Base-by-base conservation (phyloP, 1,140 invertebrate genomes). In the Drosophila elegans region DNA sequence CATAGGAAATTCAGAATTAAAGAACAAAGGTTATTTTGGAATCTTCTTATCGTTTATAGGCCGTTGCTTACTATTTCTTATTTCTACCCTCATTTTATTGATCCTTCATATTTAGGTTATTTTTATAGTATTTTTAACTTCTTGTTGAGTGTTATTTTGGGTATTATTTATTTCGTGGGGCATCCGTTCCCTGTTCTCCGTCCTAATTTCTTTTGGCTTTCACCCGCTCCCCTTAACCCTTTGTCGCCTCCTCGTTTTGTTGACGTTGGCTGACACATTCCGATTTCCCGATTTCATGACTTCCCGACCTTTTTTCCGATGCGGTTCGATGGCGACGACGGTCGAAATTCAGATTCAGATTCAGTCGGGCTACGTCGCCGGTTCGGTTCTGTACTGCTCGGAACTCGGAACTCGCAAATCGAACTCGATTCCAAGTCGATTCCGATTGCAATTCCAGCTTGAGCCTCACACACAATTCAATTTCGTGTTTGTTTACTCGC, bases 301-400 rank as follows among this genome's bases (percentile, higher is more conserved):
- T 56, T 56, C 12, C 13, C 46, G 46, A 48, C 25, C 25, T 48
- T 48, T 46, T 48, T 48, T 16, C 32, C 61, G 61, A 52, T 68
- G 46, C 16, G 66, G 32, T 64, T 45, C 67, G 49, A 55, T 67
- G 44, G 42, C 34, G 36, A 16, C 59, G 60, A 36, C 36, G 16
- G 34, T 68, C 64, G 36, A 49, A 36, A 41, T 34, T 64, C 44
- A 46, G n/a, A 41, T 34, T 64, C 36, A 46, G n/a, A 6, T 42
- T 64, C 74, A 76, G 81, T 86, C 73, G 71, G 48, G 61, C 68
- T 75, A 51, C 78, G 74, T 57, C 63, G 78, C 57, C 64, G 63
- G 72, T 56, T 73, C 74, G 73, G 77, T 69, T 59, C 67, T 64
- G 78, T 66, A 72, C 68, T 55, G 46, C 48, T 74, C 52, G 42